Conservation (phyloP, 2,888 invertebrate species). For the Mythimna lalbum region DNA sequence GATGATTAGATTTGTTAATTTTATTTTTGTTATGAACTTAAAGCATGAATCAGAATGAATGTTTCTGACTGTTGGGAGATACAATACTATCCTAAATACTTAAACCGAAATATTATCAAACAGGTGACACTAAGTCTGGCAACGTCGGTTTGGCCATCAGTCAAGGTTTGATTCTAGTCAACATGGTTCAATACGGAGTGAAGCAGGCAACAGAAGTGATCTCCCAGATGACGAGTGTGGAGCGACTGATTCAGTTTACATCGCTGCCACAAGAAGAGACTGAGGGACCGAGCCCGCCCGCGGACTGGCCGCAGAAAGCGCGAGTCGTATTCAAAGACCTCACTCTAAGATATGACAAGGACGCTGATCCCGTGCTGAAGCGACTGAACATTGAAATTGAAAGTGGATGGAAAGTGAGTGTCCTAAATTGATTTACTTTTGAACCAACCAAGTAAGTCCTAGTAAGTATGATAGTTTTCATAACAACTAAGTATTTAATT, state of each 20-base stretch:
- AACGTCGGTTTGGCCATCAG: conserved; percentile 94
- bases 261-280: conserved; percentile 93
- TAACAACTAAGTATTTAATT: background rate
- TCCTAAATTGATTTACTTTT: background rate
- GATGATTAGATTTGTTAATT: conserved; percentile 27
- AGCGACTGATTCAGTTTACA: conserved; percentile 95
- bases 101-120: conserved; percentile 3
- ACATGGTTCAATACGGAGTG: conserved; percentile 95
- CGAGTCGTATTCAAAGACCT: conserved; percentile 91
- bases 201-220: conserved; percentile 94
- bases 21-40: background rate
- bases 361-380: conserved; percentile 91
- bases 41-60: conserved; percentile 7
- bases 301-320: conserved; percentile 92
- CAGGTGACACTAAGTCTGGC: conserved; percentile 91
- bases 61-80: background rate
- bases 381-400: conserved; percentile 67
- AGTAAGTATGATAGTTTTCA: background rate
- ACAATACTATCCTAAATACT: background rate
- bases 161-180: conserved; percentile 93
- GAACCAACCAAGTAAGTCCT: no score
- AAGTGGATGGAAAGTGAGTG: conserved; percentile 71
- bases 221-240: conserved; percentile 95
- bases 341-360: conserved; percentile 91
- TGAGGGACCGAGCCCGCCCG: conserved; percentile 91